Evolutionary conservation across 2,113 vertebrate genomes (phyloP), one percentile per base, ranked within the genome.

Genomic region (Seriola dumerili): DNA sequence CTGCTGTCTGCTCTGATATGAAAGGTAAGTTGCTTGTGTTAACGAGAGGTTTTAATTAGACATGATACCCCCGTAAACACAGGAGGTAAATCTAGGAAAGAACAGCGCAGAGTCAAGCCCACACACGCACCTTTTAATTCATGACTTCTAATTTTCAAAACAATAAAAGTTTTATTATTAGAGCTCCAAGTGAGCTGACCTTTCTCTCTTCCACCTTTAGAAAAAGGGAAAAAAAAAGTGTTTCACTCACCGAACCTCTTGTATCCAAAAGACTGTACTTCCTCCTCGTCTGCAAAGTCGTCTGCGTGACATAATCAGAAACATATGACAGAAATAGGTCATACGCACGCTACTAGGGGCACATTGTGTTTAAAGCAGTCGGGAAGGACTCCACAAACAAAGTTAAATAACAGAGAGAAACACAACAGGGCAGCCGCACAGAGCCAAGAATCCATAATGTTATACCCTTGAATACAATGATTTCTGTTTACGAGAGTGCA

Each of bases 211-310:
- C 58, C 68, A 61, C 12, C 48, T 61, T 80, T n/a, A 59, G 25
- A 42, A 84, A 78, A 85, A 58, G 17, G 13, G 19, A 32, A 87
- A 78, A 85, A n/a, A 42, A 61, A 52, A 32, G 25, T 5, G 17
- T 85, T 78, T 36, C 72, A 97, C 98, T 98, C 93, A 99, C 98
- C 98, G 94, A 99, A 99, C 91, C 97, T 95, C 96, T 99, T 99
- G 95, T 99, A 99, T 95, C 98, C 98, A 83, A 99, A 99, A 95
- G 98, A 99, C 90, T 99, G 97, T 87, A 99, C 97, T 95, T 99
- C 98, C 93, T 99, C 98, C 94, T 99, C 98, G 94, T 99, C 97
- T 78, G 95, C 95, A 89, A 98, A 98, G 89, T 99, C 97, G 97
- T 99, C 98, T 99, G 91, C 4, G 84, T 85, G 89, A 94, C 90